phyloP scores from a whole-genome alignment of 2,113 vertebrate genomes.

The Cariama cristata region DNA sequence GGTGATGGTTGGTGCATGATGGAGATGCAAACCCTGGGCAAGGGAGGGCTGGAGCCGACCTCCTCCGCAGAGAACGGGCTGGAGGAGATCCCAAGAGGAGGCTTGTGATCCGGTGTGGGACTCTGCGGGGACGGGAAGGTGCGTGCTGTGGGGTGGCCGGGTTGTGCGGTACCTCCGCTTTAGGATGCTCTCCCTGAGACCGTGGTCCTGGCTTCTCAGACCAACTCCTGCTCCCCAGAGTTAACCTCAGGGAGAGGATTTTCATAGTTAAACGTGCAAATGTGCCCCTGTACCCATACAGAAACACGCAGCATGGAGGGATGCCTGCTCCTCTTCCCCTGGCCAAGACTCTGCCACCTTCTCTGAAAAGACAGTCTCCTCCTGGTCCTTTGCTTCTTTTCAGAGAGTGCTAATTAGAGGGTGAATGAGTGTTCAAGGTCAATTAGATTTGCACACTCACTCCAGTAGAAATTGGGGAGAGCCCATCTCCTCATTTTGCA shows the following conservation, averaged over 20 bases:
- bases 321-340: not conserved
- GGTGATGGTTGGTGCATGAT: fast-evolving
- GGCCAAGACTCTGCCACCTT: not conserved
- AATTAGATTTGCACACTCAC: not conserved
- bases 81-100: not conserved
- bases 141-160: not conserved
- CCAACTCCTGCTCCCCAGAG: fast-evolving
- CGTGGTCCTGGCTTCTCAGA: fast-evolving
- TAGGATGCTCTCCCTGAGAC: not conserved
- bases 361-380: not conserved
- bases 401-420: constrained; percentile 25
- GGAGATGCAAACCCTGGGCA: not conserved
- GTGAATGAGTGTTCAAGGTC: constrained; percentile 46
- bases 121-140: not conserved
- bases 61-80: not conserved
- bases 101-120: fast-evolving
- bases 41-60: not conserved
- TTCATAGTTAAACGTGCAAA: not conserved
- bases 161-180: no score
- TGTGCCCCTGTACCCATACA: not conserved
- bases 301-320: fast-evolving
- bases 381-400: not conserved
- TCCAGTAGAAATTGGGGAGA: not conserved
- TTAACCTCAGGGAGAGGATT: not conserved
- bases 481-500: not conserved